A percentile compares a stretch with the other conserved stretches of the same genome.
These are phyloP conservation scores for Notiomystis cincta DNA, from an alignment of 2,113 vertebrate species.

Conservation along the genomic window DNA sequence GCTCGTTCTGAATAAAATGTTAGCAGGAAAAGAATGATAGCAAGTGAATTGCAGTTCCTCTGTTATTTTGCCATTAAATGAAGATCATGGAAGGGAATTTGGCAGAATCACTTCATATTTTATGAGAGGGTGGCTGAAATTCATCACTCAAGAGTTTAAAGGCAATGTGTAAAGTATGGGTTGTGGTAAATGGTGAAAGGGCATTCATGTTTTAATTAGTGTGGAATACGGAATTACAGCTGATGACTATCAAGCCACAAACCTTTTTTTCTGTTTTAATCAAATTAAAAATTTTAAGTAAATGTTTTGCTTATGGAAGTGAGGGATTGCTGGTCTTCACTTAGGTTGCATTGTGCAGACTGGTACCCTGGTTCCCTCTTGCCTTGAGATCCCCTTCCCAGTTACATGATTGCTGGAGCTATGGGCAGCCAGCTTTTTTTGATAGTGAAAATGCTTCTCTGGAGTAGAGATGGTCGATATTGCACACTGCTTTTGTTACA, in stretches of 20 bases:
- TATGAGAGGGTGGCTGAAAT: neutral
- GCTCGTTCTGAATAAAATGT: conserved; percentile 52
- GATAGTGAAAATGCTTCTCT: neutral
- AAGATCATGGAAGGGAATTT: neutral
- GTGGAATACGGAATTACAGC: neutral
- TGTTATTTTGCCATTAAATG: conserved; percentile 7
- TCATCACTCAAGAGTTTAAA: rapidly evolving
- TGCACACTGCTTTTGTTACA: neutral
- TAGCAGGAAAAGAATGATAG: conserved; percentile 47
- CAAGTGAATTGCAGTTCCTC: conserved; percentile 9
- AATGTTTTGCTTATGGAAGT: neutral
- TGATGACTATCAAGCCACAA: neutral
- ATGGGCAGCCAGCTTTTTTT: neutral
- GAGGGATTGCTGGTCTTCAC: neutral
- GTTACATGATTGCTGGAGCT: neutral
- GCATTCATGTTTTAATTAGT: neutral
- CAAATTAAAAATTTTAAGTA: neutral
- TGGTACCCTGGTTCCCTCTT: rapidly evolving
- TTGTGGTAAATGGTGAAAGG: neutral
- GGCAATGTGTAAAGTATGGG: neutral
- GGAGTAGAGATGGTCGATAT: neutral
- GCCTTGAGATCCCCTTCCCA: neutral
- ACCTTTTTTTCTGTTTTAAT: neutral
- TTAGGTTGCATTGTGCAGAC: neutral
- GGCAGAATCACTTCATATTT: neutral